Evolutionary conservation across 2,888 invertebrate species (phyloP), one percentile per base, ranked within the genome.

Genomic region (Ennomos erosarius): DNA sequence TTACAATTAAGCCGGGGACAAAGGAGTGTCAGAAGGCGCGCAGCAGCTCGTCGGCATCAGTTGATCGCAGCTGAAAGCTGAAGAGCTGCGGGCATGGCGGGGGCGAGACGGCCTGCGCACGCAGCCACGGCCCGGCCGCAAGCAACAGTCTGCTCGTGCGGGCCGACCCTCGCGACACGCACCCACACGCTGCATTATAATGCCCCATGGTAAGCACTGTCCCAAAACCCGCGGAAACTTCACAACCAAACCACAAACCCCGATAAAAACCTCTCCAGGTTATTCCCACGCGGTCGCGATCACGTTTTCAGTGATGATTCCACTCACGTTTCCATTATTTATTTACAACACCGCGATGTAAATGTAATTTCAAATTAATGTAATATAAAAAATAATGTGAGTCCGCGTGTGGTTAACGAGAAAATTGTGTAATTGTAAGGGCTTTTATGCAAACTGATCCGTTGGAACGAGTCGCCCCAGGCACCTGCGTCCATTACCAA

Each of bases 141-240:
- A 88, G 90, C 90, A 91, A 91, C 90, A 91, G 90, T 91, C 88
- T 90, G 90, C 84, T 85, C 86, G 85, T 84, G 90, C 85, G 85
- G 82, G 85, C 88, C 87, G 80, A 66, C 79, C 81, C 77, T 78
- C 79, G 81, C 85, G 76, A 80, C 76, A 78, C 79, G 79, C 73
- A 76, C 72, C 73, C 74, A 73, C 73, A 73, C 82, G 76, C 71
- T 78, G 81, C 85, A 78, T 67, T 82, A 85, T 78, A 81, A 90
- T 90, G 89, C 78, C 84, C 78, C 80, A 87, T 85, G 90, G 91
- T 90, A 90, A 90, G 88, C 85, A 76, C 71, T 69, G 69, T 68
- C 73, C 70, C 71, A 73, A 67, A 70, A 65, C 69, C 68, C 60
- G 71, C 71, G 70, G 73, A 59, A 67, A 65, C 64, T 68, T 73